A percentile compares a stretch with the other conserved stretches of the same genome.
Evolutionary conservation across 2,113 vertebrate genomes (phyloP).

Genomic region (Ginglymostoma cirratum): DNA sequence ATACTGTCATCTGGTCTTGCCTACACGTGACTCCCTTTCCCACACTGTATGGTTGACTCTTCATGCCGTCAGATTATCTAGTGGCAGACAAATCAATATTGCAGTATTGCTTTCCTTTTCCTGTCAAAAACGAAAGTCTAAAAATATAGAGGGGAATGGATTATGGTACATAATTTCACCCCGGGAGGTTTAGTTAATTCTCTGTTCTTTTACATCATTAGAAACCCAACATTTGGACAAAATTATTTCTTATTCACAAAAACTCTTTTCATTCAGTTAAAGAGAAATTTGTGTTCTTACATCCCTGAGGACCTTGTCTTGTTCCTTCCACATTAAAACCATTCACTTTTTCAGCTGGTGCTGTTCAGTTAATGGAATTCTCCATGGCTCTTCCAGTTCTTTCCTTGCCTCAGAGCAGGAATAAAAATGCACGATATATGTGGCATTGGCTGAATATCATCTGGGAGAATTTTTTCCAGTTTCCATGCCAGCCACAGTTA

Average conservation of each 20-base stretch:
- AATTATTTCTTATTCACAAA: neutral
- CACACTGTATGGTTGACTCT: neutral
- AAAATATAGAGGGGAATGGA: neutral
- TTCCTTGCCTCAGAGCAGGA: neutral
- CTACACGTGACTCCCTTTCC: neutral
- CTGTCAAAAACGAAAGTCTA: neutral
- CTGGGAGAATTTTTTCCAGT: neutral
- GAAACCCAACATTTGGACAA: neutral
- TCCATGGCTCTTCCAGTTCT: neutral
- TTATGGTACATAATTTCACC: neutral
- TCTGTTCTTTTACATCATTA: neutral
- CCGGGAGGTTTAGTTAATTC: neutral
- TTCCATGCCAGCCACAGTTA: neutral
- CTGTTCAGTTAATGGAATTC: constrained; percentile 9
- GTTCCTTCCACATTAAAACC: neutral
- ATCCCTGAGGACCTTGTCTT: neutral
- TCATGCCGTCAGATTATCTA: neutral
- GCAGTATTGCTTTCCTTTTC: neutral
- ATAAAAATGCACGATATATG: neutral
- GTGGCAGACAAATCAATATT: neutral
- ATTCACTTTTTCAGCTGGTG: neutral
- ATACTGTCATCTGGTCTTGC: neutral
- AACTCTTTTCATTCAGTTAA: neutral
- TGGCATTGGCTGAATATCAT: constrained; percentile 12
- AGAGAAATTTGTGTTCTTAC: neutral